Percentiles rank a stretch among this genome's conserved stretches.
Evolutionary conservation across 2,113 vertebrate species (phyloP).

Genomic region (Eurypyga helias): DNA sequence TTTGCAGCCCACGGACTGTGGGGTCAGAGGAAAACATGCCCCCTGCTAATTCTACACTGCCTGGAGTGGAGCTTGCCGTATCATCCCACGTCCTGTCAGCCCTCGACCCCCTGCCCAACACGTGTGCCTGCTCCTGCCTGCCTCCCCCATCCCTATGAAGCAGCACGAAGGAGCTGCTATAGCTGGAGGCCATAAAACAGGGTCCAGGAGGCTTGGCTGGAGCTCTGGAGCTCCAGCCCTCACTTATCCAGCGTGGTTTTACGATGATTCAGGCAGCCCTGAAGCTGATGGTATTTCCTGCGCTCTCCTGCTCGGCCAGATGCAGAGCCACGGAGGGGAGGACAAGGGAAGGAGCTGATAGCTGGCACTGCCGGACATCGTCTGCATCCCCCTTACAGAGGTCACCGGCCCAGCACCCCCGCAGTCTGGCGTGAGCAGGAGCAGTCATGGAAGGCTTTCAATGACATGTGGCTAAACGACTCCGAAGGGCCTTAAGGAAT

Average conservation of each 20-base stretch:
- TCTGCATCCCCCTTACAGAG: neutral
- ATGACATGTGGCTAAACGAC: neutral
- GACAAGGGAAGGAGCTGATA: neutral
- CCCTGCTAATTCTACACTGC: neutral
- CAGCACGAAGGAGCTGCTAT: neutral
- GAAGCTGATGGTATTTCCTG: slow-evolving; percentile 59
- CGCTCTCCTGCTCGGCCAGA: slow-evolving; percentile 17
- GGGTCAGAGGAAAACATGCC: neutral
- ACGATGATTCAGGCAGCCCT: slow-evolving; percentile 42
- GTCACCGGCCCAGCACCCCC: neutral
- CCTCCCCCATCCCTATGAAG: rapidly evolving
- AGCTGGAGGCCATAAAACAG: neutral
- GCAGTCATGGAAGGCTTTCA: neutral
- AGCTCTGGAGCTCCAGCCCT: neutral
- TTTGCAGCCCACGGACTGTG: neutral
- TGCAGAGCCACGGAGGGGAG: neutral
- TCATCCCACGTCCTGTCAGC: neutral
- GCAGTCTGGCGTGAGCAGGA: neutral
- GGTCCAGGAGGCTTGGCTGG: slow-evolving; percentile 10
- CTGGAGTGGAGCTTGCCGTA: neutral
- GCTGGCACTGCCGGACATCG: neutral
- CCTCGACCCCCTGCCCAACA: rapidly evolving
- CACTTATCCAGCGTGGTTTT: neutral
- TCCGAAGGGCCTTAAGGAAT: neutral
- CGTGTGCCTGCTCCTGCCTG: neutral